Base-by-base conservation (phyloP, 1,140 invertebrate genomes). In the Pseudomyrmex concolor region DNA sequence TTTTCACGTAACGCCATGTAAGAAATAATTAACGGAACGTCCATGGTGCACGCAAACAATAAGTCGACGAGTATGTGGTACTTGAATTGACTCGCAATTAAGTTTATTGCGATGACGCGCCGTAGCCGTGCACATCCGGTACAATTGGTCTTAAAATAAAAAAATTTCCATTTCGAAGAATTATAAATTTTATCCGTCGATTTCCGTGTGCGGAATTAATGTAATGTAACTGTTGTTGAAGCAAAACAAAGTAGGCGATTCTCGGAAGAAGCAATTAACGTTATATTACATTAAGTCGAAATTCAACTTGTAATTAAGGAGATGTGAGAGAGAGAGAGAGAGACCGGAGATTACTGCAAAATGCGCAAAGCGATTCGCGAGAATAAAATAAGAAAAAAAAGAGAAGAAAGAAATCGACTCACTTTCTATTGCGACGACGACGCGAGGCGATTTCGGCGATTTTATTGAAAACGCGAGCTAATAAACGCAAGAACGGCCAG, bases 71-170 rank as follows among this genome's bases (percentile, higher is more conserved):
- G 34, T 25, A 48, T 48, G 5, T 5, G 54, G 19, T 34, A 60
- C 66, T 59, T 80, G 76, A 76, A 77, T 68, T 19, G 80, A 45
- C 70, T 77, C 17, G 67, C 72, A 84, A 86, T 87, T 86, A 86
- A 76, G 50, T 78, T 62, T 60, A 84, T 83, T 86, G 74, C 76
- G 85, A 77, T 55, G 43, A 59, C 54, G 74, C 12, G 17, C 25
- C 45, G n/a, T 17, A n/a, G 43, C 62, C 43, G 51, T 15, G 12
- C 45, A 80, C 45, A 80, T 80, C 76, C 76, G 66, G 76, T 59
- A 25, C 15, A 73, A 86, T 86, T 78, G 77, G 59, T 68, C 73
- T 34, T 5, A 22, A 78, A 85, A 64, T 17, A 15, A 34, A 15
- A 34, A 17, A 15, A 12, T 15, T 60, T 62, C 4, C 22, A 34